Evolutionary conservation across 2,888 invertebrate species (phyloP).

Genomic region (Gortyna flavago): DNA sequence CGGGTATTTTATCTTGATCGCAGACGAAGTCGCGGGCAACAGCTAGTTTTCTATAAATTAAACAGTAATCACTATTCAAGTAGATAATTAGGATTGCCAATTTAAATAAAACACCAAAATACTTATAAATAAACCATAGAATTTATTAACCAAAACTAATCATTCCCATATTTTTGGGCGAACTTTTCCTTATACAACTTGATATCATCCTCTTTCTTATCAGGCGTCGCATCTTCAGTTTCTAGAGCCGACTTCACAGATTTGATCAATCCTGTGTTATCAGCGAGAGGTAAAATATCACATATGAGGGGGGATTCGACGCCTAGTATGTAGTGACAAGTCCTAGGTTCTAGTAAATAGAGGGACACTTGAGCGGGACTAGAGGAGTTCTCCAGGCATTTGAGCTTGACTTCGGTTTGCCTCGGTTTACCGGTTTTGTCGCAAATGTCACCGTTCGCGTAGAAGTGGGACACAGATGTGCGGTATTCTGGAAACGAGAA

Average conservation of each 20-base stretch:
- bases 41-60: background rate
- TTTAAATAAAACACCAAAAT: constrained; percentile 27
- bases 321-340: constrained; percentile 98
- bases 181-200: constrained; percentile 67
- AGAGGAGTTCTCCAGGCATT: constrained; percentile 92
- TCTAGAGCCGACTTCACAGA: constrained; percentile 66
- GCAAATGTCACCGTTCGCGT: constrained; percentile 96
- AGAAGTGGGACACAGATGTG: constrained; percentile 95
- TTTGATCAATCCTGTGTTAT: constrained; percentile 93
- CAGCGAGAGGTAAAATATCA: constrained; percentile 94
- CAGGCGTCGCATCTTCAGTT: constrained; percentile 64
- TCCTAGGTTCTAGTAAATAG: constrained; percentile 96
- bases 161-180: constrained; percentile 76
- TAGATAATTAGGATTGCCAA: background rate
- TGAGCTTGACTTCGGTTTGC: constrained; percentile 96
- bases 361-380: constrained; percentile 96
- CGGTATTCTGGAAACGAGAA: constrained; percentile 83
- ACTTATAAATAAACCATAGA: constrained; percentile 50
- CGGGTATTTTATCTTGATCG: no score
- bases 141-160: constrained; percentile 71
- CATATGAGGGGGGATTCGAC: constrained; percentile 98
- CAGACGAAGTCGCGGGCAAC: no score
- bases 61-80: background rate
- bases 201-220: constrained; percentile 69
- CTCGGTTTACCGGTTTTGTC: constrained; percentile 94